These are phyloP conservation scores for Sitobion miscanthi DNA, from an alignment of 1,140 invertebrate species.

Conservation along the genomic window DNA sequence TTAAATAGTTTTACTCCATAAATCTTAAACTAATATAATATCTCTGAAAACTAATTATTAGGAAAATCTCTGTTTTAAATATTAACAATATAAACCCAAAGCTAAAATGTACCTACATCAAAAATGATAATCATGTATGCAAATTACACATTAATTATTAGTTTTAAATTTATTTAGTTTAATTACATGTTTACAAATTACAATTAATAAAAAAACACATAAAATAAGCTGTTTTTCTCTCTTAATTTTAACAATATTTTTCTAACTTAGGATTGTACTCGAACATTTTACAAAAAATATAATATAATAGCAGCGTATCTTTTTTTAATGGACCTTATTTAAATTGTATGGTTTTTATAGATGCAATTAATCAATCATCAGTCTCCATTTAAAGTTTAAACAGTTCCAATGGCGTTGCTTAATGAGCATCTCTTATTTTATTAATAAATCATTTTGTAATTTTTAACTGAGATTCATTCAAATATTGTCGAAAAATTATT, in stretches of 20 bases:
- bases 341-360: background rate
- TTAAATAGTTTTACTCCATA: background rate
- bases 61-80: background rate
- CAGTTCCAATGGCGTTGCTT: background rate
- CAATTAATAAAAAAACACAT: no score
- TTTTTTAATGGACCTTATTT: background rate
- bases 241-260: background rate
- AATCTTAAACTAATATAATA: background rate
- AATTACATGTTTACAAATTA: background rate
- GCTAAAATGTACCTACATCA: background rate
- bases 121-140: background rate
- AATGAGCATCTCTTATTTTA: background rate
- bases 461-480: background rate
- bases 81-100: no score
- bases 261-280: background rate
- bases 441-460: background rate
- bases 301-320: background rate
- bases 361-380: conserved; percentile 1
- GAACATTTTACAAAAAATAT: background rate
- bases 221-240: background rate
- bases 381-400: background rate
- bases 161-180: background rate
- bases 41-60: background rate
- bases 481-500: background rate
- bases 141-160: no score